Base-by-base conservation (phyloP, 2,888 invertebrate genomes). In the Carabus problematicus region DNA sequence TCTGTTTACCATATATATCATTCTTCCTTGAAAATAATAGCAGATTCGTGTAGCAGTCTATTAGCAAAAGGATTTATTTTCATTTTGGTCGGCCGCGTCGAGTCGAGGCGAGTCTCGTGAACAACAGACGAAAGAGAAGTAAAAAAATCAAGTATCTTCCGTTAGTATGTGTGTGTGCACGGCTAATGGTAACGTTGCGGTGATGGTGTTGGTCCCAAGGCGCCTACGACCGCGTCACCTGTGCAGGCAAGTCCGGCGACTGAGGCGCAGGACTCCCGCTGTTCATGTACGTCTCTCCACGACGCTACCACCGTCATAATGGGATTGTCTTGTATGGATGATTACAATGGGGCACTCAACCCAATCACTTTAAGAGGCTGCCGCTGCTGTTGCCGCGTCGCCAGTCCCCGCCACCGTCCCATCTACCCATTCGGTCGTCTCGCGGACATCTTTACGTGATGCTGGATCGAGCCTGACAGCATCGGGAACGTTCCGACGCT, bases 61-160 rank as follows among this genome's bases (percentile, higher is more conserved):
- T 84, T 84, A 84, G 83, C 80, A 81, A 82, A 82, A 82, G 83
- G 82, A 84, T 84, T 84, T 84, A 84, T 84, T 83, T 83, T 84
- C 84, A 83, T 84, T 83, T 80, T 75, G 77, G 74, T 71, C 71
- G 73, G 72, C 75, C 71, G 56, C 59, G 39, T 40, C 41, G 56
- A 63, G 39, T 40, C 41, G 56, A 66, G 60, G 29, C 29, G 60
- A 12, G 40, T 11, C 43, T 54, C 56, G 54, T 41, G 71, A 66
- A 66, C 58, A 56, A 66, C 58, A 45, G 67, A 68, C 60, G 70
- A 67, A 67, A 67, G 70, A 60, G 70, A 64, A 70, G 71, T 69
- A 75, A 75, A 73, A 29, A 74, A 75, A 74, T 75, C 73, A 74
- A 75, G 75, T 73, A 74, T 75, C 75, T 75, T 76, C 74, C 72